Evolutionary conservation across 1,140 invertebrate species (phyloP), one percentile per base, ranked within the genome.

Genomic region (Bombus breviceps): DNA sequence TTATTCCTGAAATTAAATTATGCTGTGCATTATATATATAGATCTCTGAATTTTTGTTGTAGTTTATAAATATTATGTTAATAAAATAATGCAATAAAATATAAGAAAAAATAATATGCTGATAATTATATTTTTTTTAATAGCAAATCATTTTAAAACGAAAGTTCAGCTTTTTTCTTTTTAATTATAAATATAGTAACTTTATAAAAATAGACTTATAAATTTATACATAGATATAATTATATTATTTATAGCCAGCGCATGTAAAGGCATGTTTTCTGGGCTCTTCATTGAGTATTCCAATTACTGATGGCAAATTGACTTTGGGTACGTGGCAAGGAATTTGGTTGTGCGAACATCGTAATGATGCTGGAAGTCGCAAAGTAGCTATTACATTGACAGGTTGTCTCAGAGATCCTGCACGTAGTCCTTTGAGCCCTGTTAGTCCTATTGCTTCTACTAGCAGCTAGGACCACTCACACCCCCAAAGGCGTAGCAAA

Each of bases 251-350:
- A 90, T 95, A 99, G 99, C 99, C 99, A 80, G 99, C 98, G 86
- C 99, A 99, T 94, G 98, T 99, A 86, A 99, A 99, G 95, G 98
- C 98, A 79, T 99, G 98, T 95, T 99, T 99, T 94, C 96, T 99
- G 89, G 98, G 99, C 88, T 99, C 98, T 81, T 99, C 98, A 88
- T 95, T 99, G 91, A 99, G 98, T 92, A 98, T 99, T 92, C 98
- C 99, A 89, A 98, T 99, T 92, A 98, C 98, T 85, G 98, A 99
- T 93, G 98, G 99, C 78, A 98, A 98, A 95, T 96, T 99, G 88
- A 98, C 98, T 92, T 95, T 99, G 87, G 99, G 99, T 80, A 99
- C 98, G 89, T 99, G 98, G 98, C 99, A 99, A 96, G 99, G 99
- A 80, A 97, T 99, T 86, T 99, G 99, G 99, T 96, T 99, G 85